Conservation (phyloP, 2,888 invertebrate genomes). For the Nasonovia ribisnigri region DNA sequence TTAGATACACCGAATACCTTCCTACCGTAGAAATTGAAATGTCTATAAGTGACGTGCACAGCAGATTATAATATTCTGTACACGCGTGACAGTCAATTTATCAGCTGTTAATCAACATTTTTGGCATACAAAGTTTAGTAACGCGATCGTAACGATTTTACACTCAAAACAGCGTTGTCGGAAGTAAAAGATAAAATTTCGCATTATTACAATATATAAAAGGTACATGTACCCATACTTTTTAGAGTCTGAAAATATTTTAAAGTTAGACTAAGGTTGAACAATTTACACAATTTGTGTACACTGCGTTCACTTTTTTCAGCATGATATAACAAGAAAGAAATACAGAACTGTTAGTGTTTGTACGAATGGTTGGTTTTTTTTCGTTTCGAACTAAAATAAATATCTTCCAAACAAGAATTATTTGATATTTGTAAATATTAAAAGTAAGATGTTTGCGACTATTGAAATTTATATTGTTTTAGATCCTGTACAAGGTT, state of each 20-base stretch:
- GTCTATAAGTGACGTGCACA: not conserved
- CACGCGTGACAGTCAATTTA: not conserved
- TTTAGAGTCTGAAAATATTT: conserved; percentile 17
- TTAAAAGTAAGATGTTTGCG: not conserved
- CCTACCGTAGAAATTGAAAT: not conserved
- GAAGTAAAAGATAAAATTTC: not conserved
- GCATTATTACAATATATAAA: too few species aligned
- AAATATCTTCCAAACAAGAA: not conserved
- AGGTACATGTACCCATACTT: not conserved
- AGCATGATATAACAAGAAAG: not conserved
- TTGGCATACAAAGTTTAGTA: not conserved
- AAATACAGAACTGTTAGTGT: not conserved
- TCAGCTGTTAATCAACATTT: not conserved
- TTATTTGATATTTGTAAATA: not conserved
- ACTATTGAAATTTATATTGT: not conserved
- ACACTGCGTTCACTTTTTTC: not conserved
- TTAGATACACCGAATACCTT: not conserved
- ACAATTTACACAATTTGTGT: not conserved
- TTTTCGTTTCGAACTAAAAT: not conserved
- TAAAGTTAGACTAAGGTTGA: not conserved
- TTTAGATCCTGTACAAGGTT: not conserved
- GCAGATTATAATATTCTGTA: not conserved
- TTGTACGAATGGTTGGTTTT: not conserved
- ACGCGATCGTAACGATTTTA: not conserved
- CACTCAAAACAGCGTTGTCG: not conserved